Evolutionary conservation across 1,140 invertebrate species (phyloP).

Genomic region (Diabrotica virgifera): DNA sequence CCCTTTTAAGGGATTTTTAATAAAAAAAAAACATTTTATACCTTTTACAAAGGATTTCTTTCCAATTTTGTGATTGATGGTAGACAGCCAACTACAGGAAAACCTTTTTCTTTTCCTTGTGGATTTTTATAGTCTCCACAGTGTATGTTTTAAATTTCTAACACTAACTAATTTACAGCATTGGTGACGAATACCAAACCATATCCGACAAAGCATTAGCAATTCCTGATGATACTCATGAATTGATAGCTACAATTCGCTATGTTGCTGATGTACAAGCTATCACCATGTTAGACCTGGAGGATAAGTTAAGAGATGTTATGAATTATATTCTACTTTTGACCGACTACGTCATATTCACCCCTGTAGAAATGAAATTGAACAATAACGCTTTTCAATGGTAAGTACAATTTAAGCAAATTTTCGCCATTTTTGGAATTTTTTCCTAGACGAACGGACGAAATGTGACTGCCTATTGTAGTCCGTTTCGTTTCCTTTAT

Average conservation of each 20-base stretch:
- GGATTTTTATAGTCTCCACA: no score
- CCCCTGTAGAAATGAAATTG: conserved; percentile 79
- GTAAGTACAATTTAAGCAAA: conserved; percentile 46
- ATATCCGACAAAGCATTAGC: conserved; percentile 78
- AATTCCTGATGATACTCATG: conserved; percentile 76
- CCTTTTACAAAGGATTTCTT: no score
- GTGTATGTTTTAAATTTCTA: no score
- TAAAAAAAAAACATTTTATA: no score
- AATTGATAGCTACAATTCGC: conserved; percentile 77
- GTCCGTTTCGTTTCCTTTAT: no score
- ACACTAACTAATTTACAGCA: conserved; percentile 53
- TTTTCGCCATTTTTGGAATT: neutral
- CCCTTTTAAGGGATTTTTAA: no score
- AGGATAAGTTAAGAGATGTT: conserved; percentile 66
- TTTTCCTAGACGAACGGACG: no score
- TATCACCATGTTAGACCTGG: conserved; percentile 68
- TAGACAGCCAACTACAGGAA: no score
- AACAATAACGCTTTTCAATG: conserved; percentile 86
- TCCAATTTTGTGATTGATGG: no score
- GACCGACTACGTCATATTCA: conserved; percentile 75
- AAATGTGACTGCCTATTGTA: no score
- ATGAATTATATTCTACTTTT: conserved; percentile 70
- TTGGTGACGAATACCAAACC: conserved; percentile 79
- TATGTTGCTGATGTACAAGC: conserved; percentile 76
- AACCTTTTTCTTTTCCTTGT: no score